A percentile compares a stretch with the other conserved stretches of the same genome.
These are phyloP conservation scores for Nasonia longicornis DNA, from an alignment of 1,140 invertebrate species.

Conservation along the genomic window DNA sequence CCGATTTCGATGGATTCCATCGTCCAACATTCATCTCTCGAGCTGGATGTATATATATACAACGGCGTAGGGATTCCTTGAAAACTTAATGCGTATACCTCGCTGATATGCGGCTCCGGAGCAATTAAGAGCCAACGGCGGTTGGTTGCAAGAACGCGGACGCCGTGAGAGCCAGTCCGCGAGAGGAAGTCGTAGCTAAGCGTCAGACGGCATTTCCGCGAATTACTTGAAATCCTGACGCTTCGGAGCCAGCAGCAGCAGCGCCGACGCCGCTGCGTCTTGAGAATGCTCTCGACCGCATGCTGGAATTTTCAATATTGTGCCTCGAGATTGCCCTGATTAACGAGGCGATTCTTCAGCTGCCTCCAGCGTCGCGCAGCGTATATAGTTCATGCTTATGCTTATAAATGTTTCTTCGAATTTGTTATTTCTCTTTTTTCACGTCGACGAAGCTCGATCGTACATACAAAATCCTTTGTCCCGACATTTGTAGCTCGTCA, in stretches of 20 bases:
- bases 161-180: background rate
- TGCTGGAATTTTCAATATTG: slow-evolving; percentile 57
- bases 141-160: slow-evolving; percentile 10
- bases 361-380: too few relatives aligned
- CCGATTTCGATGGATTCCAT: too few relatives aligned
- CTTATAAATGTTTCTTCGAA: background rate
- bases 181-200: slow-evolving; percentile 21
- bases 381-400: background rate
- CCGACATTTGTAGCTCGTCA: too few relatives aligned
- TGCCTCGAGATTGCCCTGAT: slow-evolving; percentile 50
- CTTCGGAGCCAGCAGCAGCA: slow-evolving; percentile 22
- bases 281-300: slow-evolving; percentile 41
- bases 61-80: slow-evolving; percentile 7
- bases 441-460: too few relatives aligned
- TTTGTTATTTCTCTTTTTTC: too few relatives aligned
- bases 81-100: slow-evolving; percentile 33
- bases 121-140: slow-evolving; percentile 36
- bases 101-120: slow-evolving; percentile 10
- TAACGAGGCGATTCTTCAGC: slow-evolving; percentile 36
- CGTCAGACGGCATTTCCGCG: slow-evolving; percentile 44
- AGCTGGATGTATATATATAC: background rate
- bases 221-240: slow-evolving; percentile 55
- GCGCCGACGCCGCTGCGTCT: background rate
- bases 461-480: too few relatives aligned
- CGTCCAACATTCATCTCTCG: too few relatives aligned